Percentiles rank a stretch among this genome's conserved stretches.
Conservation (phyloP, 2,888 invertebrate species). For the Nesidiocoris tenuis region DNA sequence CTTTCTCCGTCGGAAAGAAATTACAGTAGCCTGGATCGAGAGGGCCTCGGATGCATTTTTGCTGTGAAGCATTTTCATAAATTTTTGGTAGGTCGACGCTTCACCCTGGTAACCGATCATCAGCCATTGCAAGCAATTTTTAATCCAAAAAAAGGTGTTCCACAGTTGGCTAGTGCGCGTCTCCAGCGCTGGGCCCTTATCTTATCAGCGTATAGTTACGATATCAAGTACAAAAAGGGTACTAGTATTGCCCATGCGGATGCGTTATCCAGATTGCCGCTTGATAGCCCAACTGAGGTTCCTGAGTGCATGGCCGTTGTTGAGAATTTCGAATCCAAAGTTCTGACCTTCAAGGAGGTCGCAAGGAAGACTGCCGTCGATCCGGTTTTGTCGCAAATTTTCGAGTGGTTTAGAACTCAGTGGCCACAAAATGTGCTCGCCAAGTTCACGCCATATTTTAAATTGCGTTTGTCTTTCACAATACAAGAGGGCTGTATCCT, state of each 20-base stretch:
- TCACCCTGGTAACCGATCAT: neutral
- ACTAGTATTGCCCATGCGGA: conserved; percentile 27
- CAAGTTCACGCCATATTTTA: conserved; percentile 1
- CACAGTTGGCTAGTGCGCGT: conserved; percentile 22
- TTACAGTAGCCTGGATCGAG: conserved; percentile 5
- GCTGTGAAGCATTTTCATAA: conserved; percentile 8
- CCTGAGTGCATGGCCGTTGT: neutral
- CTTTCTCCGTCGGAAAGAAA: neutral
- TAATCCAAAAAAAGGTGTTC: conserved; percentile 17
- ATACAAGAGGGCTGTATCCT: conserved; percentile 15
- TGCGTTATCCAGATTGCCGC: conserved; percentile 35
- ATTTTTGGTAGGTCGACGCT: neutral
- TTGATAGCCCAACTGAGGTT: neutral
- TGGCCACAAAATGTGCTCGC: neutral
- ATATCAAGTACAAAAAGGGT: conserved; percentile 18
- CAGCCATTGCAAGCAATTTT: conserved; percentile 7
- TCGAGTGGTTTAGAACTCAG: conserved; percentile 3
- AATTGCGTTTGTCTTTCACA: neutral
- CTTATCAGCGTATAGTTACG: conserved; percentile 27
- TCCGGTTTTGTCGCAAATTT: neutral
- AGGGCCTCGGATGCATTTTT: neutral
- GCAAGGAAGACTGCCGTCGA: neutral
- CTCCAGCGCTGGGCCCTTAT: conserved; percentile 26
- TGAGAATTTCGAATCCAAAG: neutral
- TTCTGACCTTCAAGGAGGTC: neutral